Conservation (phyloP, 2,113 vertebrate genomes). For the Cynocephalus volans region DNA sequence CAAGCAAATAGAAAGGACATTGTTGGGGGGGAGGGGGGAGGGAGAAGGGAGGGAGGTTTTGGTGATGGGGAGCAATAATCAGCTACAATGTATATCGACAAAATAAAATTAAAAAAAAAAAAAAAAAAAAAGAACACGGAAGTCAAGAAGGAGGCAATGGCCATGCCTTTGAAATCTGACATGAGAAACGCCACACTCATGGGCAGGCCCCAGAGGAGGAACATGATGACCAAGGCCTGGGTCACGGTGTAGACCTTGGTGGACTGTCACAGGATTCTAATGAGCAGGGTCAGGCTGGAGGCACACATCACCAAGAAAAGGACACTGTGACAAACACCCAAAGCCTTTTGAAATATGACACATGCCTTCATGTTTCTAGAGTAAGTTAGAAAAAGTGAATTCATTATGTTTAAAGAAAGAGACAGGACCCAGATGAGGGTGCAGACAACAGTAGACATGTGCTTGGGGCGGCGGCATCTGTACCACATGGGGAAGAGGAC, state of each 20-base stretch:
- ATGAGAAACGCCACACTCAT: not conserved
- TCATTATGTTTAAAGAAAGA: not conserved
- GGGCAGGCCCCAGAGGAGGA: not conserved
- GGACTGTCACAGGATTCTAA: not conserved
- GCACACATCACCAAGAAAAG: constrained; percentile 8
- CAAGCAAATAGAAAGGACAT: no score
- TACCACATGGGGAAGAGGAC: constrained; percentile 57
- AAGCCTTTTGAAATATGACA: not conserved
- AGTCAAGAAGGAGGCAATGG: not conserved
- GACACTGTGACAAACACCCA: not conserved
- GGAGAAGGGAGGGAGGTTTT: no score
- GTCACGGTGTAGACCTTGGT: not conserved
- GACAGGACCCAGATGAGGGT: constrained; percentile 12
- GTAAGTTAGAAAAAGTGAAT: not conserved
- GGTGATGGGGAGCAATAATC: no score
- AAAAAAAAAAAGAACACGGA: no score
- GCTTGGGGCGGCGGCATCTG: not conserved
- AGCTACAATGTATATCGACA: no score
- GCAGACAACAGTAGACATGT: constrained; percentile 18
- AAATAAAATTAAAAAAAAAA: no score
- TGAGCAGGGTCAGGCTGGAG: constrained; percentile 59
- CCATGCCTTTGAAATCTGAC: not conserved
- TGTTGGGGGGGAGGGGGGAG: no score
- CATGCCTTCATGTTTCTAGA: not conserved
- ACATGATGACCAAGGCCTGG: not conserved